Conservation (phyloP, 2,888 invertebrate genomes). For the Stenodera caucasica region DNA sequence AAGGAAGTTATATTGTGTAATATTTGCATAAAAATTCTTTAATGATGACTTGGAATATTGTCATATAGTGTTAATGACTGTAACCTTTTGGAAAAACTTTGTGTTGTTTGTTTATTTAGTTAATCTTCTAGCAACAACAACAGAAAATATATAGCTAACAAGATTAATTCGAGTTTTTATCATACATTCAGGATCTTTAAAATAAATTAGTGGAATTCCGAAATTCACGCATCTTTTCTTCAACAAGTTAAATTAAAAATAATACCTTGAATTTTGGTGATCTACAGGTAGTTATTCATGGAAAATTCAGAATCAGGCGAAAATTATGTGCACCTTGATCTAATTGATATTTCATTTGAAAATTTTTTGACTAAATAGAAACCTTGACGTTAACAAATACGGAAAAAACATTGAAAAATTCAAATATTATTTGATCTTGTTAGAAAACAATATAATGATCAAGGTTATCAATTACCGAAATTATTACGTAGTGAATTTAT, state of each 20-base stretch:
- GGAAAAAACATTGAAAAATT: not conserved
- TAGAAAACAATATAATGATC: not conserved
- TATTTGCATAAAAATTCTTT: not conserved
- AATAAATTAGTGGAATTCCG: not conserved
- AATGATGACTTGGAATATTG: not conserved
- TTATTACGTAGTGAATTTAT: not conserved
- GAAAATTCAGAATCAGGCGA: not conserved
- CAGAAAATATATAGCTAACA: not conserved
- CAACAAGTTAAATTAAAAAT: no score
- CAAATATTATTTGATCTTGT: not conserved
- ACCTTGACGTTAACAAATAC: not conserved
- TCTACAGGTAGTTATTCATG: not conserved
- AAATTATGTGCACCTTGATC: not conserved
- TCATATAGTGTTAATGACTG: conserved; percentile 19
- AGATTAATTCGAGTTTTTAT: no score
- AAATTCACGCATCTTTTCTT: not conserved
- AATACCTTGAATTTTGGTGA: no score
- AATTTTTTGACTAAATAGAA: not conserved
- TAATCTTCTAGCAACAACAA: not conserved
- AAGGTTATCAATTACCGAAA: not conserved
- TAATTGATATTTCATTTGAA: not conserved
- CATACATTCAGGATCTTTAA: no score
- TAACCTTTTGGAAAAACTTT: conserved; percentile 21
- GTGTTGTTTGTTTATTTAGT: conserved; percentile 16
- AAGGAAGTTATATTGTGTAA: not conserved